phyloP scores from a whole-genome alignment of 2,888 invertebrate species.

The Nephrocerus scutellatus region DNA sequence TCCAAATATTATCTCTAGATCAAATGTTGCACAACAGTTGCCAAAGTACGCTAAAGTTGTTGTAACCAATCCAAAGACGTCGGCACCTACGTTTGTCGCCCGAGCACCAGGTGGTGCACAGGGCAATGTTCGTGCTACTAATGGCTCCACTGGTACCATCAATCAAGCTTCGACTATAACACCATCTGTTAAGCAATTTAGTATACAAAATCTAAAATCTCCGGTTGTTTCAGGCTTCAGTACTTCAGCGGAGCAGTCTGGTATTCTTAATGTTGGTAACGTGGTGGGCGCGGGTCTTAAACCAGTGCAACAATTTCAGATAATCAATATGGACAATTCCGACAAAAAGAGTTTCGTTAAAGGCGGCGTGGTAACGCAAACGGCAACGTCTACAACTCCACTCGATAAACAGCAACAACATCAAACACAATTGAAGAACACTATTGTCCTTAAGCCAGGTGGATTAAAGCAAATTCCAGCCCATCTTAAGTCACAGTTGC shows the following conservation, averaged over 20 bases:
- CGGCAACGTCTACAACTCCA: background rate
- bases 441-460: conserved; percentile 33
- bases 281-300: too few species aligned
- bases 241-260: conserved; percentile 15
- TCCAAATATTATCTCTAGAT: conserved; percentile 35
- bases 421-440: conserved; percentile 22
- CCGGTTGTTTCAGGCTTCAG: conserved; percentile 8
- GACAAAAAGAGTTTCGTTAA: conserved; percentile 16
- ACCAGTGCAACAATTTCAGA: conserved; percentile 29
- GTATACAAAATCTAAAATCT: conserved; percentile 27
- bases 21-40: conserved; percentile 28
- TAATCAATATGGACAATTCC: conserved; percentile 22
- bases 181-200: conserved; percentile 31
- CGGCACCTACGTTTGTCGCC: conserved; percentile 26
- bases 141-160: conserved; percentile 3
- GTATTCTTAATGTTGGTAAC: conserved; percentile 28
- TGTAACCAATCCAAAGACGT: conserved; percentile 34
- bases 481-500: conserved; percentile 27
- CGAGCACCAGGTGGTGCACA: too few species aligned
- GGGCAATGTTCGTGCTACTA: too few species aligned
- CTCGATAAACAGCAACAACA: background rate
- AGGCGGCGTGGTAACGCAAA: conserved; percentile 3
- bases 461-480: conserved; percentile 30
- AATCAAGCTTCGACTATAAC: conserved; percentile 18
- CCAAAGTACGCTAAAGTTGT: conserved; percentile 37